Evolutionary conservation across 2,113 vertebrate genomes (phyloP).

Genomic region (Pholis gunnellus): DNA sequence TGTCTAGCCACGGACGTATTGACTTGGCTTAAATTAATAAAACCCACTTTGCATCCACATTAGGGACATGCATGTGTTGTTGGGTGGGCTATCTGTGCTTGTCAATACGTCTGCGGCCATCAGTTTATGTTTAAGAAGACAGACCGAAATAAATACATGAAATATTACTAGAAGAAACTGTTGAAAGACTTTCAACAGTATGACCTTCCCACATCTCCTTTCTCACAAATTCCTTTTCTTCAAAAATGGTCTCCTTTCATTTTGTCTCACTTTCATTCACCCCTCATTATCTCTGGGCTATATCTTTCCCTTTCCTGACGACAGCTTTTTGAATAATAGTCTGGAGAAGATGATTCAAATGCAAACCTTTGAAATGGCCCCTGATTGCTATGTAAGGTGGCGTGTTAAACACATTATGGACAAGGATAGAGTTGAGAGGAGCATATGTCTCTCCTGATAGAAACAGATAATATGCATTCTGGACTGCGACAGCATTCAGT

Average conservation of each 20-base stretch:
- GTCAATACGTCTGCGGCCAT: background rate
- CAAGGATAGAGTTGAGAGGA: slow-evolving; percentile 14
- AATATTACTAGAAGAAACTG: background rate
- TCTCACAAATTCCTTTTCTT: background rate
- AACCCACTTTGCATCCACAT: background rate
- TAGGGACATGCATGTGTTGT: background rate
- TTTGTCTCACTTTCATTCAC: slow-evolving; percentile 9
- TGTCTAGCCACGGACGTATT: background rate
- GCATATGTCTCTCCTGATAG: slow-evolving; percentile 40
- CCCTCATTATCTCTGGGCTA: slow-evolving; percentile 23
- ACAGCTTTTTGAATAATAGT: slow-evolving; percentile 20
- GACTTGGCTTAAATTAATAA: background rate
- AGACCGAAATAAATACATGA: background rate
- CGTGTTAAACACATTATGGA: slow-evolving; percentile 30
- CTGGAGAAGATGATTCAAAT: slow-evolving; percentile 36
- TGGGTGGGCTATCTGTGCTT: background rate
- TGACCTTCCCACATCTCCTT: background rate
- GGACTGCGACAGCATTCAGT: slow-evolving; percentile 14
- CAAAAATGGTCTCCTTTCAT: slow-evolving; percentile 25
- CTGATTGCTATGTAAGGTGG: slow-evolving; percentile 24
- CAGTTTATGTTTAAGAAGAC: background rate
- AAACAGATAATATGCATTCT: slow-evolving; percentile 51
- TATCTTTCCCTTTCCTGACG: slow-evolving; percentile 17
- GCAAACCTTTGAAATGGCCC: background rate
- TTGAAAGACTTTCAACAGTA: background rate